Base-by-base conservation (phyloP, 2,797 vertebrate genomes). In the Spea hammondii region DNA sequence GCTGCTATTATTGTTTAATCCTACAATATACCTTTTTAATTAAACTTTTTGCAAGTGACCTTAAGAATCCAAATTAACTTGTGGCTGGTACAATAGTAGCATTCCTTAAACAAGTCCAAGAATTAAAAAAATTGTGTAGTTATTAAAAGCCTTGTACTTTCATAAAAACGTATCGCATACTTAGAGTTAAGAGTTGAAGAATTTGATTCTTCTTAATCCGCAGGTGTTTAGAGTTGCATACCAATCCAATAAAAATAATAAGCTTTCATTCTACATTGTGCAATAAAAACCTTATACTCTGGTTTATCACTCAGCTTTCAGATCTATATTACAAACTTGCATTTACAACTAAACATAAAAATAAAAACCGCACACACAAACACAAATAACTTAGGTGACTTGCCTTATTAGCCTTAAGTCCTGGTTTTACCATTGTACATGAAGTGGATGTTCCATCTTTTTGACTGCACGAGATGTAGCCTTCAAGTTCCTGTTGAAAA, bases 401-500 rank as follows among this genome's bases (percentile, higher is more conserved):
- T 87, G 89, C 88, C 60, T 50, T 65, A 67, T 83, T 84, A 70
- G 89, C 87, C 11, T 66, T 82, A 0, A 70, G 80, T 69, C 88
- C 88, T 0, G 85, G 88, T 69, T 83, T 91, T 46, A 89, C 80
- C 51, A 88, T 5, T 1, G 83, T 0, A 0, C 67, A 82, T 57
- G 72, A 83, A 13, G 69, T 9, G 0, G 78, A 59, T 13, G 8
- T 17, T 5, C 69, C 75, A 72, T 72, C 84, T 77, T 84, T 54
- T 44, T 0, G 59, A 10, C 44, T 49, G 13, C 8, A 5, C 14
- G 78, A 53, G 45, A 4, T 5, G 13, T 60, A 54, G 44, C 87
- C 83, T 82, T 90, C 84, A 44, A 89, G 65, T 74, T 86, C 82
- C 91, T 91, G 77, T 83, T 68, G 78, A 74, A 75, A 71, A 9